Evolutionary conservation across 2,888 invertebrate genomes (phyloP).

Genomic region (Eupithecia inturbata): DNA sequence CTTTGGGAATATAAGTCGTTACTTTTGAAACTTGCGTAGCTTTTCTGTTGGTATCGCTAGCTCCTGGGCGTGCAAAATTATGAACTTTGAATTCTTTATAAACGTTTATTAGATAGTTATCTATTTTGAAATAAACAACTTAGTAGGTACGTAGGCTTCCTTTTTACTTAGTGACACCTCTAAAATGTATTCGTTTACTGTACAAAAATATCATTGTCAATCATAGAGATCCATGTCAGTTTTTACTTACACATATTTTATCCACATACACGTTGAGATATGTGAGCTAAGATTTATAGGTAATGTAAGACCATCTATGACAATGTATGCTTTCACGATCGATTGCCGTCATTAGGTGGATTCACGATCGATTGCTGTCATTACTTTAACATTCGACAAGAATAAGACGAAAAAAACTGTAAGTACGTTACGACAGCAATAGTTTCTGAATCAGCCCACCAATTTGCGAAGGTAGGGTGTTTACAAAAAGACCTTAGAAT

Average conservation of each 20-base stretch:
- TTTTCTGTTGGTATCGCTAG: background rate
- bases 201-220: background rate
- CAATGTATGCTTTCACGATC: background rate
- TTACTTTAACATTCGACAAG: background rate
- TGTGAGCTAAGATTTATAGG: background rate
- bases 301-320: background rate
- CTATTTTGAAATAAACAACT: too few species aligned
- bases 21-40: background rate
- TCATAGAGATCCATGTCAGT: too few species aligned
- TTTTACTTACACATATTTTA: too few species aligned
- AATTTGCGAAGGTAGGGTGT: background rate
- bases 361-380: background rate
- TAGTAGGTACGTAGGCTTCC: too few species aligned
- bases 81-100: background rate
- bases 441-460: background rate
- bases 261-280: too few species aligned
- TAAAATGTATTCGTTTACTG: background rate
- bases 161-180: background rate
- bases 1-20: background rate
- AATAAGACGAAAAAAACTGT: background rate
- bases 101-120: too few species aligned
- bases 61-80: background rate
- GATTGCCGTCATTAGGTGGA: background rate
- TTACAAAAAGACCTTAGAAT: conserved; percentile 43
- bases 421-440: background rate